Percentiles rank a stretch among this genome's conserved stretches.
Conservation (phyloP, 2,888 invertebrate species). For the Malacosoma neustria region DNA sequence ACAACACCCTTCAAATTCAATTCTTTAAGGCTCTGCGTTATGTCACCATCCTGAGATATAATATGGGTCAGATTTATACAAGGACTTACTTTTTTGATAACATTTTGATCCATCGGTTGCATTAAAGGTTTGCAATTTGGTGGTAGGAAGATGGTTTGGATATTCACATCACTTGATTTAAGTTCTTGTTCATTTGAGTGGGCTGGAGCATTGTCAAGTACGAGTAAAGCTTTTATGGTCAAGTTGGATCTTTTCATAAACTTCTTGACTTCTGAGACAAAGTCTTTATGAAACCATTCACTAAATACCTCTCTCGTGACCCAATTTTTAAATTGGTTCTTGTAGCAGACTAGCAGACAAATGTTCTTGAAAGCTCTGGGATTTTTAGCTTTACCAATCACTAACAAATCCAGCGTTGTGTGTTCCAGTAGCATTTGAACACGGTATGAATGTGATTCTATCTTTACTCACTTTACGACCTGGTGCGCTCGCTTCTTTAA, state of each 20-base stretch:
- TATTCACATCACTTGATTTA: conserved; percentile 23
- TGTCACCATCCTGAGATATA: conserved; percentile 18
- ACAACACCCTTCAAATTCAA: conserved; percentile 20
- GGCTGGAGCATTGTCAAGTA: conserved; percentile 23
- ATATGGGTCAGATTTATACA: conserved; percentile 18
- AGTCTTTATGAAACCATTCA: conserved; percentile 15
- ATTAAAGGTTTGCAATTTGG: conserved; percentile 20
- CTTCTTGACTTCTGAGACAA: conserved; percentile 8
- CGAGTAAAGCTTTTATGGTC: conserved; percentile 19
- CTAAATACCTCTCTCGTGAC: conserved; percentile 1
- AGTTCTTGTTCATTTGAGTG: conserved; percentile 24
- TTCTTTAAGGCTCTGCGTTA: conserved; percentile 17
- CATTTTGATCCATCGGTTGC: conserved; percentile 24
- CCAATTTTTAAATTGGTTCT: not conserved
- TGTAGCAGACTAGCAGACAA: too few relatives aligned
- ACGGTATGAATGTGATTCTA: conserved; percentile 25
- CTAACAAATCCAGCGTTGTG: conserved; percentile 18
- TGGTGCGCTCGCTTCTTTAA: conserved; percentile 17
- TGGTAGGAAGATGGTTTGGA: conserved; percentile 21
- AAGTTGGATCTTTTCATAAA: conserved; percentile 19
- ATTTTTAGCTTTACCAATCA: conserved; percentile 20
- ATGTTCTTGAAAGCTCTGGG: conserved; percentile 16
- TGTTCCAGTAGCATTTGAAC: conserved; percentile 25
- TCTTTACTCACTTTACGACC: conserved; percentile 23
- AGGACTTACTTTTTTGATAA: conserved; percentile 21